These are phyloP conservation scores for Tricholaema leucomelas DNA, from an alignment of 2,113 vertebrate species.

Conservation along the genomic window DNA sequence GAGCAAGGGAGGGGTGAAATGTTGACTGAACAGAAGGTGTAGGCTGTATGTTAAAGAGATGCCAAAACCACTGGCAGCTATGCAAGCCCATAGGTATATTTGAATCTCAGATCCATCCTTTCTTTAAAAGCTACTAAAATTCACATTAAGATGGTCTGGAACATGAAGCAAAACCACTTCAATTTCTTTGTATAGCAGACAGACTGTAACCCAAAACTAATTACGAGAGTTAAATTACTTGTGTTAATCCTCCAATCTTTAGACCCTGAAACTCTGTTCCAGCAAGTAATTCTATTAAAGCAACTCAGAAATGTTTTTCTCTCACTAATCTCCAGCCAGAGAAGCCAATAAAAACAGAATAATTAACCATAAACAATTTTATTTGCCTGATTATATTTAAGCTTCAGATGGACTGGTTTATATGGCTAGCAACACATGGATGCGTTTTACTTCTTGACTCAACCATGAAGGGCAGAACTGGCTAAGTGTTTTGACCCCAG, in stretches of 20 bases:
- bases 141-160: neutral
- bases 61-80: neutral
- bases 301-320: slow-evolving; percentile 11
- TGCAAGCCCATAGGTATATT: neutral
- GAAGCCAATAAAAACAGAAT: slow-evolving; percentile 35
- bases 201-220: slow-evolving; percentile 17
- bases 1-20: neutral
- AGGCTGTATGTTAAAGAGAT: neutral
- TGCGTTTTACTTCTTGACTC: neutral
- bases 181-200: neutral
- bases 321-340: slow-evolving; percentile 3
- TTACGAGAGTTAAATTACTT: slow-evolving; percentile 40
- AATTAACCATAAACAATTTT: slow-evolving; percentile 34
- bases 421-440: neutral
- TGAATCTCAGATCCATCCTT: neutral
- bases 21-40: neutral
- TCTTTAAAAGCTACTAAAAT: neutral
- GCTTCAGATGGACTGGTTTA: neutral
- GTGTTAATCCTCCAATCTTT: slow-evolving; percentile 33
- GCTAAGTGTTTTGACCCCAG: neutral
- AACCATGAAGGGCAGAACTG: neutral
- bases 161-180: neutral
- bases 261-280: neutral
- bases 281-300: slow-evolving; percentile 47
- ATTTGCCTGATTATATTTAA: slow-evolving; percentile 13